Evolutionary conservation across 2,113 vertebrate genomes (phyloP).

Genomic region (Ceuthmochares aereus): DNA sequence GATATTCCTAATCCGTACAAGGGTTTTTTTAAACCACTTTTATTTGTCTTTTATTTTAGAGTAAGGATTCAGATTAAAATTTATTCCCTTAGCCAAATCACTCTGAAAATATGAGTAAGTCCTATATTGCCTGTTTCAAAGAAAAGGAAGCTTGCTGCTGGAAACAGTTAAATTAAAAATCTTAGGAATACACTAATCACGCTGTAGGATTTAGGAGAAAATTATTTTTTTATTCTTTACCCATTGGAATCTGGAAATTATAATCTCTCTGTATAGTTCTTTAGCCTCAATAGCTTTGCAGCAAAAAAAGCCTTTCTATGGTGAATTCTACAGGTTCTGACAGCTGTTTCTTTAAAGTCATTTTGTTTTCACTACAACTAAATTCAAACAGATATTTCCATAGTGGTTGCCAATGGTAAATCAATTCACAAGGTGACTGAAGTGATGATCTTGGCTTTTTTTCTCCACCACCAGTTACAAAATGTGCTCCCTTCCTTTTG

Average conservation of each 20-base stretch:
- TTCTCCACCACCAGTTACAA: accelerated
- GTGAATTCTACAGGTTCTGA: neutral
- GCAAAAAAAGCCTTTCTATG: neutral
- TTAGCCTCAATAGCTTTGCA: neutral
- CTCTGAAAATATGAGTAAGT: neutral
- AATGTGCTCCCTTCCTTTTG: neutral
- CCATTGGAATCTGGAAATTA: neutral
- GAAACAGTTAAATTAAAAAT: neutral
- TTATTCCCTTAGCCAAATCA: neutral
- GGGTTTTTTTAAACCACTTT: neutral
- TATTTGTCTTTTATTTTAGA: neutral
- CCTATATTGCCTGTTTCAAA: neutral
- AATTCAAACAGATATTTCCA: neutral
- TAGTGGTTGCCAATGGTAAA: accelerated
- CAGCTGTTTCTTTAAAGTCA: neutral
- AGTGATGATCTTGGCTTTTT: neutral
- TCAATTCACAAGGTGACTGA: accelerated
- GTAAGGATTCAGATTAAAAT: neutral
- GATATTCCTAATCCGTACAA: neutral
- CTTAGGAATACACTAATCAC: neutral
- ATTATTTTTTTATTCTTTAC: neutral
- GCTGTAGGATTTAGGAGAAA: neutral
- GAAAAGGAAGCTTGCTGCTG: neutral
- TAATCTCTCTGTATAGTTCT: neutral
- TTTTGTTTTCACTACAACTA: neutral